Percentiles rank a stretch among this genome's conserved stretches.
phyloP scores from a whole-genome alignment of 2,113 vertebrate species.

The Myotis brandtii region DNA sequence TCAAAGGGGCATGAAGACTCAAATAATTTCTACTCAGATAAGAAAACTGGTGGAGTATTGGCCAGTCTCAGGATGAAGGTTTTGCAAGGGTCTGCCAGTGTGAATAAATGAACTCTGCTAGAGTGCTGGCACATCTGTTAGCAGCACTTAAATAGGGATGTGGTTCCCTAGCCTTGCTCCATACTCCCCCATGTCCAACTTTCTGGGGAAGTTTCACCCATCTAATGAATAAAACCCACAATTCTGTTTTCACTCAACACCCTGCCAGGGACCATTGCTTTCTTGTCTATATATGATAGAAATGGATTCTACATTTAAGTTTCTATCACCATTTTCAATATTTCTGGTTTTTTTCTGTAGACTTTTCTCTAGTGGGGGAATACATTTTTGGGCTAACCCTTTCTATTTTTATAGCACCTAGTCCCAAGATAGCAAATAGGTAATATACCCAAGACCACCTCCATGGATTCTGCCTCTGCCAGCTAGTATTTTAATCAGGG shows the following conservation, averaged over 20 bases:
- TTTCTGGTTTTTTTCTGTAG: background rate
- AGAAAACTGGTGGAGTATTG: background rate
- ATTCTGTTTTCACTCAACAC: constrained; percentile 54
- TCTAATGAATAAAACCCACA: constrained; percentile 44
- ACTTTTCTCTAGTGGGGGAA: background rate
- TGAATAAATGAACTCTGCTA: background rate
- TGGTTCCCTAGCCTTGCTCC: background rate
- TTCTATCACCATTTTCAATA: constrained; percentile 49
- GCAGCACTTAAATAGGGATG: background rate
- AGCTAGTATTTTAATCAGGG: background rate
- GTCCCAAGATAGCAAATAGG: background rate
- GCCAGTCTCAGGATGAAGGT: background rate
- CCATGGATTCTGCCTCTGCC: background rate
- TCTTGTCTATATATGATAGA: background rate
- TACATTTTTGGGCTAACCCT: background rate
- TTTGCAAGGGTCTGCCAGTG: background rate
- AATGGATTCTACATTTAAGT: constrained; percentile 50
- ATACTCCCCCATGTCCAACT: background rate
- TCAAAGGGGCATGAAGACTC: background rate
- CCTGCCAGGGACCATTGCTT: background rate
- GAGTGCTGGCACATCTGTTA: background rate
- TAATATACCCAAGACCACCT: background rate
- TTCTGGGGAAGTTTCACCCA: background rate
- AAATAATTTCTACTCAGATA: background rate
- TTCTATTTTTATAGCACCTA: background rate